phyloP scores from a whole-genome alignment of 2,888 invertebrate species.

The Stenodema calcarata region DNA sequence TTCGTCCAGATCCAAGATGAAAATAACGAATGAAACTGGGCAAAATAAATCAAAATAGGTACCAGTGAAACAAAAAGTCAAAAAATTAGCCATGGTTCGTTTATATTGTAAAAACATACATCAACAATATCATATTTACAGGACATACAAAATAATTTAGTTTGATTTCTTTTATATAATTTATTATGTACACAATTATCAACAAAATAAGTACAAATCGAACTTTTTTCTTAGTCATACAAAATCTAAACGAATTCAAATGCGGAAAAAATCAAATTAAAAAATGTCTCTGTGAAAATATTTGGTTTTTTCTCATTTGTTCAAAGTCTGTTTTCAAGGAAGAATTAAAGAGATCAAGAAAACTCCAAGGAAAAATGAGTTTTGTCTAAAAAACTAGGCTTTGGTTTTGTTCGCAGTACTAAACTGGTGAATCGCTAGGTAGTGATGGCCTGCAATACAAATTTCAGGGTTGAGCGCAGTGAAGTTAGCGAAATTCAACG shows the following conservation, averaged over 20 bases:
- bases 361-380: background rate
- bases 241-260: background rate
- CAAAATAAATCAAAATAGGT: background rate
- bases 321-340: slow-evolving; percentile 11
- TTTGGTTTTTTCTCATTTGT: slow-evolving; percentile 27
- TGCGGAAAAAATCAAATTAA: background rate
- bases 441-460: too few species aligned
- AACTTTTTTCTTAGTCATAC: background rate
- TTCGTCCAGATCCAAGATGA: too few species aligned
- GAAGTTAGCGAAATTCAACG: background rate
- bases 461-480: background rate
- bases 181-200: slow-evolving; percentile 41
- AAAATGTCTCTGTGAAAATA: slow-evolving; percentile 16
- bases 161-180: slow-evolving; percentile 49
- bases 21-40: background rate
- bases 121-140: slow-evolving; percentile 52
- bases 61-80: background rate
- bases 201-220: slow-evolving; percentile 37
- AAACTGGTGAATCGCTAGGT: too few species aligned
- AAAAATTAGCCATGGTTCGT: slow-evolving; percentile 33
- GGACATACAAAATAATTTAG: slow-evolving; percentile 54
- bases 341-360: slow-evolving; percentile 28
- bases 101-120: slow-evolving; percentile 55
- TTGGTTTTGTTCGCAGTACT: background rate
- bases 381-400: background rate